Evolutionary conservation across 2,888 invertebrate species (phyloP).

Genomic region (Parnassius mnemosyne): DNA sequence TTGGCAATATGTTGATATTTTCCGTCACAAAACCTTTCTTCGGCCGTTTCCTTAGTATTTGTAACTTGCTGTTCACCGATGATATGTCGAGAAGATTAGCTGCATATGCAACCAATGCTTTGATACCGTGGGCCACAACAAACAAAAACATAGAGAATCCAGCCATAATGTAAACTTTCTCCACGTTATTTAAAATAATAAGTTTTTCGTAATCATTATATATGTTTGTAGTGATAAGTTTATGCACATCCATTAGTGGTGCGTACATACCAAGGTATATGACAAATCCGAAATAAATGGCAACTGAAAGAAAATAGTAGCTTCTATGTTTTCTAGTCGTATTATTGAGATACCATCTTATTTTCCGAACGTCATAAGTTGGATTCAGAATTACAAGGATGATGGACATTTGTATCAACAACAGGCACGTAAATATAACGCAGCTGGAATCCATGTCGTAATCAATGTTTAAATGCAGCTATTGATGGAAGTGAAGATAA

Average conservation of each 20-base stretch:
- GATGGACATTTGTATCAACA: conserved; percentile 59
- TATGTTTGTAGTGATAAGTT: conserved; percentile 41
- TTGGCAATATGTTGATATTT: conserved; percentile 44
- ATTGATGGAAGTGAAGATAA: conserved; percentile 1
- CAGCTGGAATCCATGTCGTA: conserved; percentile 52
- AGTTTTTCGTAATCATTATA: conserved; percentile 50
- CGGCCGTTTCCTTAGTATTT: conserved; percentile 17
- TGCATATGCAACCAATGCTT: conserved; percentile 50
- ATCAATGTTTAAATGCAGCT: not conserved
- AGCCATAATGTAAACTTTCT: conserved; percentile 62
- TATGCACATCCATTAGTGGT: conserved; percentile 52
- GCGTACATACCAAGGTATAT: conserved; percentile 61
- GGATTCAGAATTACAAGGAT: conserved; percentile 62
- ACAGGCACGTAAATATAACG: conserved; percentile 46
- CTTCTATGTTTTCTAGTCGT: conserved; percentile 38
- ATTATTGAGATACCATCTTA: conserved; percentile 43
- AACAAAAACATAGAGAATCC: conserved; percentile 67
- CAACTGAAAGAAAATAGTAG: conserved; percentile 36
- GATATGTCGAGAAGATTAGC: conserved; percentile 46
- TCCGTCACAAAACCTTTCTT: conserved; percentile 32
- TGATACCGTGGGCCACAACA: conserved; percentile 55
- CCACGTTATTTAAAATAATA: conserved; percentile 47
- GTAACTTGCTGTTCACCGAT: conserved; percentile 29
- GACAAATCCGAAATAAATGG: conserved; percentile 48
- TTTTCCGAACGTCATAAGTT: conserved; percentile 51